Evolutionary conservation across 2,797 vertebrate genomes (phyloP), one percentile per base, ranked within the genome.

Genomic region (Falco biarmicus): DNA sequence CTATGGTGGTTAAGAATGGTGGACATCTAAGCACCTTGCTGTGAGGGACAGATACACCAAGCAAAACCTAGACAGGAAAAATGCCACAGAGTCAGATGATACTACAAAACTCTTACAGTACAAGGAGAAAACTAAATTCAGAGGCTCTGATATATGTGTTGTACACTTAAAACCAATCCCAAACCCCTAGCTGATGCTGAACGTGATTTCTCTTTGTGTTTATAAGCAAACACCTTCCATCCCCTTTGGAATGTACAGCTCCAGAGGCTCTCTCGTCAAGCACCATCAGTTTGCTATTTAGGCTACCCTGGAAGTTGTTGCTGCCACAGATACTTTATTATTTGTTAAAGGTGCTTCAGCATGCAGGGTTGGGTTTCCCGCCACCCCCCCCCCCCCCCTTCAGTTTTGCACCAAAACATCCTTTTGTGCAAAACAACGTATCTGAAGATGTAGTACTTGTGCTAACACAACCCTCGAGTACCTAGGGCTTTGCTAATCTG

Each of bases 91-190:
- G 22, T 17, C 68, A 54, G 66, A 63, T 41, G 26, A 24, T 39
- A 28, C 8, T 65, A 29, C 14, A 60, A 59, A 91, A 37, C 31
- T 70, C 25, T 61, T 10, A 41, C 4, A n/a, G 17, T 47, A 54
- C 14, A 18, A n/a, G 22, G 10, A 59, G 20, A 60, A 87, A 86
- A 47, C 17, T 4, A 60, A 56, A 45, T 57, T 57, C 50, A 83
- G 28, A 51, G 54, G 15, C 29, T 74, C 34, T 63, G 43, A 12
- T 90, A 45, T 57, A 76, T 65, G 25, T 57, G 9, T 22, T 15
- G 5, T 39, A 34, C 37, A 56, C 56, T 41, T 74, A 10, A 81
- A 79, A 59, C 11, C 57, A 3, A 2, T 0, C 5, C 22, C 0
- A 2, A 60, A 60, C 8, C 10, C 83, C 11, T 39, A 87, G 4